Evolutionary conservation across 2,113 vertebrate species (phyloP), one percentile per base, ranked within the genome.

Genomic region (Forbesichthys agassizii): DNA sequence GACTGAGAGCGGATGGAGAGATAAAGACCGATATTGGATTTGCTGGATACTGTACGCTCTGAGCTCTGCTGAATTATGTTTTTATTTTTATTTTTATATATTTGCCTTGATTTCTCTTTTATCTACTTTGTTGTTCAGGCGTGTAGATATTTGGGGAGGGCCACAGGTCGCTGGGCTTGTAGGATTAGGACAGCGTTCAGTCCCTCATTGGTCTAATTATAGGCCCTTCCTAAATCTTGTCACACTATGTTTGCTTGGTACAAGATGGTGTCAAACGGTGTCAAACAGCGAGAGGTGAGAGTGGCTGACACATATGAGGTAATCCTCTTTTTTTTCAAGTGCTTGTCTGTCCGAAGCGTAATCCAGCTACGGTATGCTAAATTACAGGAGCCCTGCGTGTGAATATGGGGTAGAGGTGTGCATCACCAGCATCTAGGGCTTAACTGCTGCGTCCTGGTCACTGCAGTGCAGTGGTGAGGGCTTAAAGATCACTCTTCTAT

Each of bases 1-100:
- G 94, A 84, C 79, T 93, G 93, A 93, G 88, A 80, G 88, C 89
- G 86, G 87, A 90, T 77, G 14, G 75, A 67, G 77, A 87, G 89
- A 90, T 84, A 82, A 5, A 81, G 81, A 82, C 82, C 84, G 83
- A 74, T 84, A 88, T 84, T 86, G 83, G 87, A 90, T 88, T 91
- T 87, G 78, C 72, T 71, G n/a, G 4, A 82, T 77, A 80, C 74
- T 80, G 67, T 27, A 73, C 63, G 74, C 83, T 83, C 71, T 33
- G 20, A 83, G 88, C 84, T 80, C 66, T 63, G 75, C 61, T 79
- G 71, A 85, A 79, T 78, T 68, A 77, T 54, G 36, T 81, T 83
- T 77, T 77, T 16, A 55, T 49, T 63, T 73, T 52, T 33, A 51
- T 48, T 61, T 70, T 36, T 33, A n/a, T 16, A 77, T 63, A 64